Base-by-base conservation (phyloP, 1,140 invertebrate species). In the Steinernema feltiae region DNA sequence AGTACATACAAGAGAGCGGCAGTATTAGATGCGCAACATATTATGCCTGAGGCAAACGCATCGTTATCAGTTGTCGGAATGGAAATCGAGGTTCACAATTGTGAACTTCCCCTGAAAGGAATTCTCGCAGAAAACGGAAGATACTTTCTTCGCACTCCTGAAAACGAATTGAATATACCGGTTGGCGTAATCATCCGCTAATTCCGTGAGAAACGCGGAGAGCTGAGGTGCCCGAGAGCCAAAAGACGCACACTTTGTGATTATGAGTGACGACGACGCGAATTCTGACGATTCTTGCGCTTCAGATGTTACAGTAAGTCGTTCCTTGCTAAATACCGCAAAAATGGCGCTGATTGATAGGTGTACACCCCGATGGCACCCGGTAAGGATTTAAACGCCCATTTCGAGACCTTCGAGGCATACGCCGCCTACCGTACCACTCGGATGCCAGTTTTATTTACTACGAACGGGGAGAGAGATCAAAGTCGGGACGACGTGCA, bases 251-350 rank as follows among this genome's bases (percentile, higher is more conserved):
- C 35, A 7, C 7, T 41, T 41, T 18, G 35, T 18, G 53, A 63
- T 63, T 63, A 63, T 63, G 53, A 63, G 53, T 27, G 53, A 63
- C 53, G 53, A 17, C 53, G 53, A 63, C n/a, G 15, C 53, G 15
- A n/a, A n/a, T 27, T 63, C 53, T 17, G 53, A 63, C 24, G 53
- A 63, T 12, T 63, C 53, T 63, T 63, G 3, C 53, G 15, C 12
- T 21, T 63, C 53, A 3, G 24, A 12, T 27, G 12, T 21, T 3
- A 63, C 53, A 21, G 53, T 63, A 3, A 63, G 53, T 27, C n/a
- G n/a, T n/a, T n/a, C n/a, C n/a, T n/a, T n/a, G n/a, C n/a, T n/a
- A n/a, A n/a, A 46, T n/a, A 46, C 41, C 41, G 7, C n/a, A n/a
- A 46, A 46, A n/a, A 46, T 63, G 53, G 7, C 53, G 15, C 12